These are phyloP conservation scores for Osmerus eperlanus DNA, from an alignment of 2,113 vertebrate species.

Conservation along the genomic window DNA sequence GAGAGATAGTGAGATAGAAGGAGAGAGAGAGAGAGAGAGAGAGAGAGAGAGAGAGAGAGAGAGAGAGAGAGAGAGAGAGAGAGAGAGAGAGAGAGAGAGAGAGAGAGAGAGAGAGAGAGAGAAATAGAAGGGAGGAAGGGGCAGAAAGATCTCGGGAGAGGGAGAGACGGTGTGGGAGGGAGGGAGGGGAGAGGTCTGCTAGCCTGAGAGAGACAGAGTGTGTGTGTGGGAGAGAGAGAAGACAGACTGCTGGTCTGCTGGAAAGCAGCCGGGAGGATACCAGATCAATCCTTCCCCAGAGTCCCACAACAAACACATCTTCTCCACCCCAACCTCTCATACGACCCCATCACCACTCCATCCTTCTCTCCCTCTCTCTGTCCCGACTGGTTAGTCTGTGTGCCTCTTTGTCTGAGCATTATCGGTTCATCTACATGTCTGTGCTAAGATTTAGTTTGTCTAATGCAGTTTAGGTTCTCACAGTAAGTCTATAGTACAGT, in stretches of 20 bases:
- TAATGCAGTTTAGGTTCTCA: constrained; percentile 22
- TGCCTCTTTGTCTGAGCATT: constrained; percentile 47
- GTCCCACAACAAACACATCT: constrained; percentile 61
- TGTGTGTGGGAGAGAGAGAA: constrained; percentile 53
- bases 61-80: not conserved
- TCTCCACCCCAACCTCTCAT: constrained; percentile 51
- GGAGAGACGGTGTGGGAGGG: constrained; percentile 8
- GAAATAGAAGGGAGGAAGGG: not conserved
- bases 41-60: constrained; percentile 4
- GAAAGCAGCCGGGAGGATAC: constrained; percentile 61
- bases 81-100: not conserved
- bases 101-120: not conserved
- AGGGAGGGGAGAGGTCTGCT: not conserved
- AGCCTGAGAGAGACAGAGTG: constrained; percentile 15
- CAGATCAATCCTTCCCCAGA: constrained; percentile 66
- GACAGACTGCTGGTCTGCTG: constrained; percentile 54
- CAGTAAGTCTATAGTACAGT: constrained; percentile 11
- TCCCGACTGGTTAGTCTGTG: not conserved
- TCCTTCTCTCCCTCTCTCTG: not conserved
- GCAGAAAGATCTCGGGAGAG: not conserved
- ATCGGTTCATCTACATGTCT: constrained; percentile 22
- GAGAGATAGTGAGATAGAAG: no score
- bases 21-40: not conserved
- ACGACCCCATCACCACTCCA: constrained; percentile 58
- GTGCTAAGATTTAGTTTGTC: constrained; percentile 24